Evolutionary conservation across 2,888 invertebrate genomes (phyloP), one percentile per base, ranked within the genome.

Genomic region (Diaprepes abbreviatus): DNA sequence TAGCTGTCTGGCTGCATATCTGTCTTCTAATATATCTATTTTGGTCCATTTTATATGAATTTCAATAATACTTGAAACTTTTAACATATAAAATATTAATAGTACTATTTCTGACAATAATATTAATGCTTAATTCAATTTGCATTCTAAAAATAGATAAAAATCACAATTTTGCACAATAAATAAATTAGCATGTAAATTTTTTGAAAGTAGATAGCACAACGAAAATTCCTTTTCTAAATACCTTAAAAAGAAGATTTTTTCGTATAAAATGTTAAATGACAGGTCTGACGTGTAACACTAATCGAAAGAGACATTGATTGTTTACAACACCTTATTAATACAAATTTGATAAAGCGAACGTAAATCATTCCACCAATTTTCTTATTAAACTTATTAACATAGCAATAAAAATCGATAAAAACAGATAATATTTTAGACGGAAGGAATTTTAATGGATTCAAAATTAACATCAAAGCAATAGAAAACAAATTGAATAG

Each of bases 401-500:
- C 24, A 12, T 14, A 31, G 28, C 28, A 1, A 50, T 50, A 50
- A 50, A 50, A 50, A 28, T 28, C 48, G 28, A 50, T 24, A 43
- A 43, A 43, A 43, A 19, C 19, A 12, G 40, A 43, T 50, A 50
- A 28, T 50, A 28, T 50, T 50, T 28, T 31, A 28, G 14, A 7
- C 21, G 48, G 48, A 50, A 31, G 48, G 48, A 50, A 50, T 50
- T 12, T 50, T 50, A 50, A 50, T 50, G 28, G 24, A 50, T 16
- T 28, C 48, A 14, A 50, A 35, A 35, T 35, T 35, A 35, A 50
- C 48, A 28, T 50, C 48, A 21, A 12, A 28, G 28, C 28, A 14
- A 50, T 50, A 50, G 28, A 50, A 50, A 50, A 50, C 48, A 50
- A 50, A 50, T 50, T 50, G 48, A 50, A 50, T 50, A 28, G 28